phyloP scores from a whole-genome alignment of 2,888 invertebrate species.

The Sicus ferrugineus region DNA sequence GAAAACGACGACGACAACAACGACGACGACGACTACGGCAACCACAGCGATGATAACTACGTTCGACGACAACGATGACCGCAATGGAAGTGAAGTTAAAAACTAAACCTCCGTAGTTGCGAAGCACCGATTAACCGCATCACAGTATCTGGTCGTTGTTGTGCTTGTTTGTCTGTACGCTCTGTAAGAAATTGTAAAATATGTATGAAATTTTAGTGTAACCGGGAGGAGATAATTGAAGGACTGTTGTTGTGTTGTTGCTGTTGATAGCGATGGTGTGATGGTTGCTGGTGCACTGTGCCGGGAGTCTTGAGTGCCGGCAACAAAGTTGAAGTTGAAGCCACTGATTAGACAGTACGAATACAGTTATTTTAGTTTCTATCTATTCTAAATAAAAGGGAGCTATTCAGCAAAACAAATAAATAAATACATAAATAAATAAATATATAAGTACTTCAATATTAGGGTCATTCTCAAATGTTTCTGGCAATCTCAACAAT shows the following conservation, averaged over 20 bases:
- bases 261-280: background rate
- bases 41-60: background rate
- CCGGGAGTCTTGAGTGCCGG: slow-evolving; percentile 7
- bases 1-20: slow-evolving; percentile 16
- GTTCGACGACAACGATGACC: slow-evolving; percentile 10
- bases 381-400: no score
- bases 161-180: background rate
- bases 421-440: no score
- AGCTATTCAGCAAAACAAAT: no score
- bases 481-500: no score
- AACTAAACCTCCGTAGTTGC: slow-evolving; percentile 32
- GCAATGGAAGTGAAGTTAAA: slow-evolving; percentile 18
- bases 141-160: background rate
- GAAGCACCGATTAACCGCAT: slow-evolving; percentile 34
- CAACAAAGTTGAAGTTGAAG: background rate
- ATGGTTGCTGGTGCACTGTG: background rate
- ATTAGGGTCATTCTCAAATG: no score
- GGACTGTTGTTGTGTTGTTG: background rate
- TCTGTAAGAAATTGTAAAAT: slow-evolving; percentile 10
- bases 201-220: background rate
- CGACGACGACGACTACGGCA: slow-evolving; percentile 8
- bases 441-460: no score
- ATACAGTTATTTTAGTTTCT: no score
- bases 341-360: no score
- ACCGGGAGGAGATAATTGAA: slow-evolving; percentile 10